A percentile compares a stretch with the other conserved stretches of the same genome.
Evolutionary conservation across 2,888 invertebrate species (phyloP).

Genomic region (Tetanocera ferruginea): DNA sequence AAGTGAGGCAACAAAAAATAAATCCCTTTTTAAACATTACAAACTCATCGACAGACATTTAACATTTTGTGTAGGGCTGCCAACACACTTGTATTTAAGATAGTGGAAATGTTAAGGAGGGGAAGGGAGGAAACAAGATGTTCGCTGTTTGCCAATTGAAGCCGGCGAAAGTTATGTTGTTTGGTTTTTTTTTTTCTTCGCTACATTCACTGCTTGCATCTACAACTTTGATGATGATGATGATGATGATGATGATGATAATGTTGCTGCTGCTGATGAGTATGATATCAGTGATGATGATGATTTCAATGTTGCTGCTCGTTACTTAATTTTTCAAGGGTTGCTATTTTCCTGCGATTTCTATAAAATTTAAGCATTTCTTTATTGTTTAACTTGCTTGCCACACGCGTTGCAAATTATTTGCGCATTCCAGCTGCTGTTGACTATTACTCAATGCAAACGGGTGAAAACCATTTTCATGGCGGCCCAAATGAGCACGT

Average conservation of each 20-base stretch:
- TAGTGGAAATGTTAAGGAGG: background rate
- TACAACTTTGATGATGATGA: background rate
- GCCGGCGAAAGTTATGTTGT: background rate
- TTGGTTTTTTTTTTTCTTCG: background rate
- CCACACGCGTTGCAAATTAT: slow-evolving; percentile 37
- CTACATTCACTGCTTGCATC: background rate
- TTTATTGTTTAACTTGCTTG: background rate
- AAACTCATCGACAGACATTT: background rate
- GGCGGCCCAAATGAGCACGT: background rate
- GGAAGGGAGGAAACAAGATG: background rate
- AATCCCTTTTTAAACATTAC: slow-evolving; percentile 48
- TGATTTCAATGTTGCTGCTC: background rate
- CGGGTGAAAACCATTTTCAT: slow-evolving; percentile 35
- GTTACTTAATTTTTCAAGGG: background rate
- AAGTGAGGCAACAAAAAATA: slow-evolving; percentile 44
- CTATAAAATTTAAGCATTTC: slow-evolving; percentile 12
- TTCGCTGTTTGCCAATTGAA: slow-evolving; percentile 2
- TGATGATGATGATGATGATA: background rate
- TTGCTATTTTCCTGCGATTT: background rate
- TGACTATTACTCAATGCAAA: slow-evolving; percentile 62
- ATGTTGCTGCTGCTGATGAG: background rate
- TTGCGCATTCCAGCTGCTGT: slow-evolving; percentile 66
- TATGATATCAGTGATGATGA: no score
- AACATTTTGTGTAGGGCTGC: background rate
- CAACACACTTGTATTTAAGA: background rate